Percentiles rank a stretch among this genome's conserved stretches.
Conservation (phyloP, 2,797 vertebrate species). For the Hafferia zeledoni region DNA sequence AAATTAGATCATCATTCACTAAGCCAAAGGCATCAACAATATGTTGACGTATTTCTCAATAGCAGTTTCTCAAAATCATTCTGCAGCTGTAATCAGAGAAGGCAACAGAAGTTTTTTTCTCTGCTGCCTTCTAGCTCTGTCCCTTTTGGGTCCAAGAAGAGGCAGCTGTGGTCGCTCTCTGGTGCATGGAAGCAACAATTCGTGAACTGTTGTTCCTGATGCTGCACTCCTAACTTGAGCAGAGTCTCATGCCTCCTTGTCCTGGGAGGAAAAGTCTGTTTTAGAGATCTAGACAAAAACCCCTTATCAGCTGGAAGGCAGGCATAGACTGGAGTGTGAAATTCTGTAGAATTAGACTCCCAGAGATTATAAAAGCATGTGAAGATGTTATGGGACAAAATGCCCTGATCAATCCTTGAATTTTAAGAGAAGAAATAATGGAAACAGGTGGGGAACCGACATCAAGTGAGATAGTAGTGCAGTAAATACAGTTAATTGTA, state of each 20-base stretch:
- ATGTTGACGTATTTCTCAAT: slow-evolving; percentile 62
- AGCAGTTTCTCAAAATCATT: slow-evolving; percentile 66
- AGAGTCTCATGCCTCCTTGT: neutral
- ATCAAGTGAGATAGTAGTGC: neutral
- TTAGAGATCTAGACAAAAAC: neutral
- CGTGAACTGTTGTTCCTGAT: neutral
- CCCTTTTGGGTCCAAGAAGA: neutral
- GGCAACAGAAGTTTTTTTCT: slow-evolving; percentile 11
- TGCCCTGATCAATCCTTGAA: neutral
- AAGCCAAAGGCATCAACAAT: slow-evolving; percentile 39
- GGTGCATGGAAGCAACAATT: neutral
- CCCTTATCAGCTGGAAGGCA: neutral
- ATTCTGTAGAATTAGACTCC: neutral
- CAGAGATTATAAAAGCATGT: neutral
- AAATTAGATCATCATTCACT: slow-evolving; percentile 69
- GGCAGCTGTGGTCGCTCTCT: neutral
- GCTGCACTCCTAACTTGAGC: neutral
- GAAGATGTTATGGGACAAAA: neutral
- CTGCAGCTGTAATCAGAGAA: slow-evolving; percentile 61
- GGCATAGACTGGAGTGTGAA: neutral
- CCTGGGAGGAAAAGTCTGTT: neutral
- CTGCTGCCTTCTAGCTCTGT: neutral
- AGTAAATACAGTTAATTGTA: neutral
- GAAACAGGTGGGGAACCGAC: neutral
- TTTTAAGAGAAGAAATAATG: neutral